Evolutionary conservation across 30 jellyfish, hydroid and myxozoan genomes (phyloP).

Genomic region (Pelagia noctiluca): DNA sequence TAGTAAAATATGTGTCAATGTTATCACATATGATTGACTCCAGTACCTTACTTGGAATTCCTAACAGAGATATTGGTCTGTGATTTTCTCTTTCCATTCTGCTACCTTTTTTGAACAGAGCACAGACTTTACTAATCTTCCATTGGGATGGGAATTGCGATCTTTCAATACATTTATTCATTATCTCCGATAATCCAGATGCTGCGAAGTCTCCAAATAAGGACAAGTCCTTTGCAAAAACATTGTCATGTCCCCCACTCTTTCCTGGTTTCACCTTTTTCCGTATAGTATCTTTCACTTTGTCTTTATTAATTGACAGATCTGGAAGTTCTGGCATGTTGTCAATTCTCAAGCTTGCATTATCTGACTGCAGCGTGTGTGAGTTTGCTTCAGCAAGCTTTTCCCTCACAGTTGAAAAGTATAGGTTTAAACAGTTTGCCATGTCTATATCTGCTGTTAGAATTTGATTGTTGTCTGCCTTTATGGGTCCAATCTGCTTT

Average conservation of each 20-base stretch:
- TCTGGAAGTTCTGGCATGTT: conserved; percentile 9
- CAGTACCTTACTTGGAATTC: too few relatives aligned
- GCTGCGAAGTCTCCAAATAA: conserved; percentile 41
- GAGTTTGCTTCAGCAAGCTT: conserved; percentile 31
- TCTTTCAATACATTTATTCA: conserved; percentile 38
- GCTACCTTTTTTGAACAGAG: conserved; percentile 49
- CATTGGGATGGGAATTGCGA: conserved; percentile 20
- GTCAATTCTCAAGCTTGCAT: conserved; percentile 28
- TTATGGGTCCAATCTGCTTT: conserved; percentile 30
- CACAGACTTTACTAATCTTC: conserved; percentile 9
- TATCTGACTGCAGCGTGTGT: neutral
- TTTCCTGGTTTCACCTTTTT: conserved; percentile 26
- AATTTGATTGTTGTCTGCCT: conserved; percentile 25
- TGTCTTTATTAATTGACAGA: neutral
- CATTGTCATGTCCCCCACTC: conserved; percentile 31
- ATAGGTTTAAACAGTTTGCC: conserved; percentile 35
- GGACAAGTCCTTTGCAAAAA: conserved; percentile 20
- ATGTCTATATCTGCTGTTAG: conserved; percentile 31
- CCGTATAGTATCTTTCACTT: neutral
- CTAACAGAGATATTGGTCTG: too few relatives aligned
- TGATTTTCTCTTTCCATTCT: conserved; percentile 45
- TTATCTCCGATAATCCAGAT: conserved; percentile 18
- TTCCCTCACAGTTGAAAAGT: conserved; percentile 53
- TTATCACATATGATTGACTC: too few relatives aligned
- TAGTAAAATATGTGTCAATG: too few relatives aligned